Evolutionary conservation across 2,113 vertebrate genomes (phyloP).

Genomic region (Pelusios castaneus): DNA sequence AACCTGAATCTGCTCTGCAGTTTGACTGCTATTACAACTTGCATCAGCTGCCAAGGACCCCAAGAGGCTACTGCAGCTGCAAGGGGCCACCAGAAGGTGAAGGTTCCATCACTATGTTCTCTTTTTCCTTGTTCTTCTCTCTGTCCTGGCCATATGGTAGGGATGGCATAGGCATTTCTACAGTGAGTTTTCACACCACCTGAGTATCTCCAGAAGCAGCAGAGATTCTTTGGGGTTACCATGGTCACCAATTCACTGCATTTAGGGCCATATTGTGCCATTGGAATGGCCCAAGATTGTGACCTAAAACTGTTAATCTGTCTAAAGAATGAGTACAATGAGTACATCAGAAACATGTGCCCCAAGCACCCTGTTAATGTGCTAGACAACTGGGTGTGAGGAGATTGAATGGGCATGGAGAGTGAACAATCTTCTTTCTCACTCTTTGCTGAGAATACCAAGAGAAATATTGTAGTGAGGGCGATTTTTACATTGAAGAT

Average conservation of each 20-base stretch:
- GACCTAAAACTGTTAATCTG: neutral
- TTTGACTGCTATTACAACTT: neutral
- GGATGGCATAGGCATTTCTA: neutral
- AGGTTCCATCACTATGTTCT: neutral
- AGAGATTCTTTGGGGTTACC: neutral
- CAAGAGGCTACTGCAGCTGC: neutral
- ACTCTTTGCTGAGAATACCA: too few relatives aligned
- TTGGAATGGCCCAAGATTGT: neutral
- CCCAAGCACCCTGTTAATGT: too few relatives aligned
- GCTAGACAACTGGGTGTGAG: too few relatives aligned
- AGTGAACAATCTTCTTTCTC: too few relatives aligned
- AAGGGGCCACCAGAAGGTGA: neutral
- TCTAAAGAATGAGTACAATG: neutral
- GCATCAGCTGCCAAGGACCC: rapidly evolving
- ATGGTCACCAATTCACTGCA: neutral
- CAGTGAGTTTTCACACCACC: neutral
- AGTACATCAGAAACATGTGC: too few relatives aligned
- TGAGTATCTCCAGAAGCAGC: neutral
- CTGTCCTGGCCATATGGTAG: neutral
- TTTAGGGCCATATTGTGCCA: neutral
- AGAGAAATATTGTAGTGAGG: too few relatives aligned
- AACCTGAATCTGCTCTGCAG: neutral
- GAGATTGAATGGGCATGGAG: too few relatives aligned
- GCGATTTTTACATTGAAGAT: neutral
- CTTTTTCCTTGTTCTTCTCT: neutral